Conservation (phyloP, 2,888 invertebrate species). For the Sclerodermus sp. region DNA sequence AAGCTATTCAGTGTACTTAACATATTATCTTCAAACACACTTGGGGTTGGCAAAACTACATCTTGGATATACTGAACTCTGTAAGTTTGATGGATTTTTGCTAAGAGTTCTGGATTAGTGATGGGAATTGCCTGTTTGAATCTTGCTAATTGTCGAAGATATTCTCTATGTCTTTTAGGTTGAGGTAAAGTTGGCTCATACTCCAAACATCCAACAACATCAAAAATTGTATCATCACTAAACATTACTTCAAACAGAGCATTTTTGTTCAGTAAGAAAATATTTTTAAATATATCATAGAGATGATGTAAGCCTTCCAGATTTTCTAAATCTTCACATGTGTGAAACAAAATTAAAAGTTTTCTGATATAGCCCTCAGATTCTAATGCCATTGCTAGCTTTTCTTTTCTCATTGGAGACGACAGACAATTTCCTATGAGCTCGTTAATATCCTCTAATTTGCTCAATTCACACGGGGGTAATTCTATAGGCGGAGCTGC, state of each 20-base stretch:
- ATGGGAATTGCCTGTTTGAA: constrained; percentile 95
- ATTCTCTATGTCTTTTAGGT: constrained; percentile 94
- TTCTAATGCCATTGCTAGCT: constrained; percentile 89
- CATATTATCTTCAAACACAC: constrained; percentile 99
- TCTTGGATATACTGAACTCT: constrained; percentile 99
- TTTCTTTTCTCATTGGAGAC: constrained; percentile 89
- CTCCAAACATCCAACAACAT: constrained; percentile 97
- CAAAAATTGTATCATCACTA: constrained; percentile 93
- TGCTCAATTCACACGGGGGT: constrained; percentile 91
- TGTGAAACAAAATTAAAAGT: constrained; percentile 90
- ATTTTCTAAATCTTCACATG: constrained; percentile 96
- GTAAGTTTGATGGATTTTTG: constrained; percentile 99
- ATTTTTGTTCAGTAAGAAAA: constrained; percentile 97
- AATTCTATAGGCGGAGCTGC: constrained; percentile 91
- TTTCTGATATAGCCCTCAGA: constrained; percentile 94
- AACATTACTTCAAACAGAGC: constrained; percentile 97
- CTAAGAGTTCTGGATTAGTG: constrained; percentile 88
- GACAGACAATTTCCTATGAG: constrained; percentile 85
- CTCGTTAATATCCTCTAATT: constrained; percentile 94
- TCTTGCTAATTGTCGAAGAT: constrained; percentile 88
- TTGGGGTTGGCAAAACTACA: constrained; percentile 97
- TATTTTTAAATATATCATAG: constrained; percentile 97
- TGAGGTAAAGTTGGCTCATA: constrained; percentile 89
- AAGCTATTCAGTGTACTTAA: constrained; percentile 96
- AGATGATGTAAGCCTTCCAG: constrained; percentile 92